Conservation (phyloP, 2,888 invertebrate species). For the Nephrocerus scutellatus region DNA sequence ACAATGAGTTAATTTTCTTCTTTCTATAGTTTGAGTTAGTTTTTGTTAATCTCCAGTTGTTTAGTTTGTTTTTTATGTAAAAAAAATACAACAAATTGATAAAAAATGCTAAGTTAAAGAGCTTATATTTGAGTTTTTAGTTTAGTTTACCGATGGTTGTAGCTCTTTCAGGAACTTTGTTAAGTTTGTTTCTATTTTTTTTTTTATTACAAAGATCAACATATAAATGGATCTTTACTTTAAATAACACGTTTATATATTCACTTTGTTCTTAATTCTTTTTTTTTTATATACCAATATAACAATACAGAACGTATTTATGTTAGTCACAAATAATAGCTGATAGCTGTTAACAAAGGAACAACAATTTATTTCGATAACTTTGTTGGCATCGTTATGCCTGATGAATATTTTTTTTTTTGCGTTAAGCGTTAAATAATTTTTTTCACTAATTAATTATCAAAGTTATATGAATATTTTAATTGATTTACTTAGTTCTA, state of each 20-base stretch:
- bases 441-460: no score
- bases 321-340: no score
- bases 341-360: no score
- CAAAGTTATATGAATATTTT: no score
- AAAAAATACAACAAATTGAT: slow-evolving; percentile 10
- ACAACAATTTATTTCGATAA: no score
- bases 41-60: slow-evolving; percentile 2
- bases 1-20: slow-evolving; percentile 5
- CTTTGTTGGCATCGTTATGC: no score
- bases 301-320: no score
- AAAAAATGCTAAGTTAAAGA: slow-evolving; percentile 8
- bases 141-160: slow-evolving; percentile 2
- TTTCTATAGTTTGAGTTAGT: no score
- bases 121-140: neutral
- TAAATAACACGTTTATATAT: slow-evolving; percentile 13
- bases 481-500: no score
- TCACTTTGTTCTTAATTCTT: neutral
- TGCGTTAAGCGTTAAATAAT: no score
- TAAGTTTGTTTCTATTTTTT: neutral
- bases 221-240: slow-evolving; percentile 16
- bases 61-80: slow-evolving; percentile 10
- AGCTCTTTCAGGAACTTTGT: neutral
- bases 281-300: no score
- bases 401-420: no score
- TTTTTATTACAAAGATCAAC: slow-evolving; percentile 9